phyloP scores from a whole-genome alignment of 1,140 invertebrate species.

The Bicyclus anynana region DNA sequence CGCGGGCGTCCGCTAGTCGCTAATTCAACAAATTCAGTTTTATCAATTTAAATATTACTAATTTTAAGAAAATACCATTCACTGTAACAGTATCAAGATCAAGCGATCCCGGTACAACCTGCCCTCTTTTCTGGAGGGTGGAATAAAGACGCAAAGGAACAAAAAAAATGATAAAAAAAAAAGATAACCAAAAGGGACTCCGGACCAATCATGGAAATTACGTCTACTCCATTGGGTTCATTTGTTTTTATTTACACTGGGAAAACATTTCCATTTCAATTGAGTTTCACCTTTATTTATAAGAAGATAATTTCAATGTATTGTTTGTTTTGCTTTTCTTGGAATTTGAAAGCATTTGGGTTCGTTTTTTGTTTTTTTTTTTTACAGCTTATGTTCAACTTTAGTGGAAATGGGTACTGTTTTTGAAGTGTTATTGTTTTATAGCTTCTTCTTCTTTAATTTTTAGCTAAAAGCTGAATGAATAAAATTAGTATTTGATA shows the following conservation, averaged over 20 bases:
- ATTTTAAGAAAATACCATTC: too few relatives aligned
- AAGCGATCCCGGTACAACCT: conserved; percentile 20
- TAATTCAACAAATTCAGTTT: too few relatives aligned
- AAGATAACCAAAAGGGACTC: conserved; percentile 60
- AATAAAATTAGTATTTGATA: too few relatives aligned
- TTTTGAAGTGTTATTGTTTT: too few relatives aligned
- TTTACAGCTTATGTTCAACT: too few relatives aligned
- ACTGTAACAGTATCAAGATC: conserved; percentile 37
- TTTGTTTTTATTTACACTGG: conserved; percentile 23
- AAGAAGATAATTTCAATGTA: not conserved
- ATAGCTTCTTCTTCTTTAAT: too few relatives aligned
- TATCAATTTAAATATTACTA: too few relatives aligned
- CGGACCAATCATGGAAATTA: conserved; percentile 69
- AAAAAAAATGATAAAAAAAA: conserved; percentile 67
- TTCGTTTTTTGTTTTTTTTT: too few relatives aligned
- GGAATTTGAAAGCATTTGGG: too few relatives aligned
- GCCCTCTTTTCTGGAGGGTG: conserved; percentile 67
- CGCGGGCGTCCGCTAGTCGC: too few relatives aligned
- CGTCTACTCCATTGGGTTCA: conserved; percentile 26
- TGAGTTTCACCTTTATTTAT: conserved; percentile 13
- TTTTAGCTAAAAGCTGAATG: too few relatives aligned
- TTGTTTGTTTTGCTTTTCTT: not conserved
- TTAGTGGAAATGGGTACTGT: too few relatives aligned
- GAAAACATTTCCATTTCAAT: conserved; percentile 18
- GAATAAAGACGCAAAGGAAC: conserved; percentile 60